These are phyloP conservation scores for Mythimna pallens DNA, from an alignment of 2,888 invertebrate genomes.

Conservation along the genomic window DNA sequence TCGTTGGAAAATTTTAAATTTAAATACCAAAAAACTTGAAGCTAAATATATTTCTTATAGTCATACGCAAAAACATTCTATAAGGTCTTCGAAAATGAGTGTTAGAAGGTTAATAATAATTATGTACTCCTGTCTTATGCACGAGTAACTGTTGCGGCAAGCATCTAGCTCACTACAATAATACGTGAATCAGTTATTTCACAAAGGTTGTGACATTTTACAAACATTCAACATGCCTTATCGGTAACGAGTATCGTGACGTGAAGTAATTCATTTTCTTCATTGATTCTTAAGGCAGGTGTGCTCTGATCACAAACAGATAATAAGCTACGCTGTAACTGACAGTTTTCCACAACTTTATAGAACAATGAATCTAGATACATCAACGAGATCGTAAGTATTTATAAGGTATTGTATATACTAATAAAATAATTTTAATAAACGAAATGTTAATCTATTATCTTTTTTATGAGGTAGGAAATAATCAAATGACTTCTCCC, in stretches of 20 bases:
- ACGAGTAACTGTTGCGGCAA: constrained; percentile 3
- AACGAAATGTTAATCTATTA: too few relatives aligned
- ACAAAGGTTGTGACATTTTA: constrained; percentile 53
- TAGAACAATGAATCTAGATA: not conserved
- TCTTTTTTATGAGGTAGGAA: too few relatives aligned
- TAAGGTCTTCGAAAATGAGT: not conserved
- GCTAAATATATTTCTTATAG: not conserved
- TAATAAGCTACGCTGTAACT: not conserved
- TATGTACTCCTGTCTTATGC: not conserved
- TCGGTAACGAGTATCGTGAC: constrained; percentile 25
- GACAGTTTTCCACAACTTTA: not conserved
- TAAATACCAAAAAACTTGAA: not conserved
- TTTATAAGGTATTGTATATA: not conserved
- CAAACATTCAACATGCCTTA: constrained; percentile 45
- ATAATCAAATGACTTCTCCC: too few relatives aligned
- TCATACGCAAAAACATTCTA: not conserved
- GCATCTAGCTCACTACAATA: constrained; percentile 23
- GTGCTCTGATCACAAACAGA: constrained; percentile 18
- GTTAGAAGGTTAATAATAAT: not conserved
- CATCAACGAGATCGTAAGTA: not conserved
- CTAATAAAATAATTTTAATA: too few relatives aligned
- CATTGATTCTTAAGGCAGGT: constrained; percentile 27
- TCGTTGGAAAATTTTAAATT: not conserved
- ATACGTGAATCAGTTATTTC: constrained; percentile 51
- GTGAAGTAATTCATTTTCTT: constrained; percentile 31